phyloP scores from a whole-genome alignment of 53 echinoderm and acorn worm species.

The Temnopleurus reevesii region DNA sequence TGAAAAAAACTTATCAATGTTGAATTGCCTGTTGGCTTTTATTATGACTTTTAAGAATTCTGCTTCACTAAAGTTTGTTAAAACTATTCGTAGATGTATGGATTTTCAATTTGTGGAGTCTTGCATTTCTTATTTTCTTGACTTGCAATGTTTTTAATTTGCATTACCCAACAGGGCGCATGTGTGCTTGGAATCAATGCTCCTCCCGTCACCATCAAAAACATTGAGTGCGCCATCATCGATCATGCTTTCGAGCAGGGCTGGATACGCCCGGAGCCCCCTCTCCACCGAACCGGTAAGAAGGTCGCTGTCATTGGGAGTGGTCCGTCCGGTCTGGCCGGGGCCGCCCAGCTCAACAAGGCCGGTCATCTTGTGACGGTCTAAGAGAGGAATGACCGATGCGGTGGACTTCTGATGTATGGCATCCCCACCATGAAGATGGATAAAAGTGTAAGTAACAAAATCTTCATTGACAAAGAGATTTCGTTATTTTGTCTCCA shows the following conservation, averaged over 20 bases:
- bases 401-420: conserved; percentile 93
- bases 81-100: too few relatives aligned
- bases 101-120: too few relatives aligned
- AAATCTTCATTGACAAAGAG: not conserved
- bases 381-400: conserved; percentile 92
- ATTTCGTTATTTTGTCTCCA: too few relatives aligned
- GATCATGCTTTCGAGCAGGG: conserved; percentile 99
- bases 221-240: conserved; percentile 97
- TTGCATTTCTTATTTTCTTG: too few relatives aligned
- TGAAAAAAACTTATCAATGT: too few relatives aligned
- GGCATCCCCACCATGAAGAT: conserved; percentile 99
- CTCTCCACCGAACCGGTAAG: conserved; percentile 80
- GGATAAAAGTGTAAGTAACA: conserved; percentile 75
- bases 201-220: conserved; percentile 98
- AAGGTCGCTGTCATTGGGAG: conserved; percentile 88
- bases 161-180: conserved; percentile 80
- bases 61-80: too few relatives aligned
- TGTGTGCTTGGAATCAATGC: conserved; percentile 96
- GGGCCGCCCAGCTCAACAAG: conserved; percentile 96
- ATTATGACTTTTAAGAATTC: too few relatives aligned
- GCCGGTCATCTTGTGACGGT: conserved; percentile 94
- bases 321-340: conserved; percentile 92
- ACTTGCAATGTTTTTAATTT: too few relatives aligned
- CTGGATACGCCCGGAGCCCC: conserved; percentile 95
- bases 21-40: too few relatives aligned